Evolutionary conservation across 2,888 invertebrate genomes (phyloP), one percentile per base, ranked within the genome.

Genomic region (Villa cingulata): DNA sequence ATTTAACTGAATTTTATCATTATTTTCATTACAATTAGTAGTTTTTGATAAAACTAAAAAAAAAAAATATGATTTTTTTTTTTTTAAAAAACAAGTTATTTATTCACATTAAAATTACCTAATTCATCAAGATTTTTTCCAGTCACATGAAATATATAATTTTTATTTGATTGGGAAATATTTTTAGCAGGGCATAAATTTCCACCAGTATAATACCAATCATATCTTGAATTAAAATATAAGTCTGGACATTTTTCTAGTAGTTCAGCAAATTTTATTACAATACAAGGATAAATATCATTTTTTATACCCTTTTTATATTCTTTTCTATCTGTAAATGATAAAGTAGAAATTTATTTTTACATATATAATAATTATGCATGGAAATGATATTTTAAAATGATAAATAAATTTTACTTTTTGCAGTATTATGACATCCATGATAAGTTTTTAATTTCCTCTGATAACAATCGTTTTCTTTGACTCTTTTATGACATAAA

Each of bases 201-300:
- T 10, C 68, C 68, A 3, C 64, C 64, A 0, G 65, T 64, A 47
- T 62, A 68, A 39, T 65, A 66, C 50, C 62, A 66, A 48, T 68
- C 68, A 40, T 64, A 66, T 39, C 60, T 60, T 5, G 59, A 58
- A 14, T 56, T 52, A 43, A 68, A 68, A 40, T 55, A 63, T 0
- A 57, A 45, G 52, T 63, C 62, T 1, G 61, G 58, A 48, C 60
- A 46, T 16, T 41, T n/a, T 43, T 58, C 53, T 7, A 55, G 20
- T 2, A 57, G 47, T 38, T 57, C 56, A 0, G 58, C 58, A 37
- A 57, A 52, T 2, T 55, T 54, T 20, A 55, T 49, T 0, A 60
- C n/a, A 3, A 49, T 41, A 1, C 37, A 27, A n/a, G 52, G 52
- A 46, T 57, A 58, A 10, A 55, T 53, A 2, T 48, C 49, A 6